phyloP scores from a whole-genome alignment of 2,113 vertebrate genomes.

The Mola mola region DNA sequence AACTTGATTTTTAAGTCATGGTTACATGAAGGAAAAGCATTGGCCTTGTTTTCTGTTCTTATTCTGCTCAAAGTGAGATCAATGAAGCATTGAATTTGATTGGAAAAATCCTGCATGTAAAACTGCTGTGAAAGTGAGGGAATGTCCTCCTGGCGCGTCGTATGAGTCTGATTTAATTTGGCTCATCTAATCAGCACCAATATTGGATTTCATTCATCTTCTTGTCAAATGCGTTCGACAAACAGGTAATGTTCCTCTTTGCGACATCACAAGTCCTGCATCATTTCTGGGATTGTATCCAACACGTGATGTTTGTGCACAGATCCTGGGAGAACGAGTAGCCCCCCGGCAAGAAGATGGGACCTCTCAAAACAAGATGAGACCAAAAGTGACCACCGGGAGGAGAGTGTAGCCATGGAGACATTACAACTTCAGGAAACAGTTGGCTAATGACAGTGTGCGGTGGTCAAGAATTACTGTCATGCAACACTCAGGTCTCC shows the following conservation, averaged over 20 bases:
- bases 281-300: neutral
- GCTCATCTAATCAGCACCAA: conserved; percentile 35
- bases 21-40: too few species aligned
- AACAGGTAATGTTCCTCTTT: conserved; percentile 6
- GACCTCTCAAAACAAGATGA: conserved; percentile 43
- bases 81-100: neutral
- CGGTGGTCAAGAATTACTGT: conserved; percentile 50
- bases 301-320: neutral
- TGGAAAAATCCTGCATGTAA: conserved; percentile 5
- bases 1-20: too few species aligned
- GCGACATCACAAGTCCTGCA: neutral
- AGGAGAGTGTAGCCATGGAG: conserved; percentile 43
- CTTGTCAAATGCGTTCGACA: conserved; percentile 6
- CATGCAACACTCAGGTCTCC: conserved; percentile 51
- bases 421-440: conserved; percentile 50
- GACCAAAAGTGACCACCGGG: conserved; percentile 30
- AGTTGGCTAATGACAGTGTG: conserved; percentile 35
- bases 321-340: conserved; percentile 20
- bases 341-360: conserved; percentile 19
- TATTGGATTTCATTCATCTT: conserved; percentile 37
- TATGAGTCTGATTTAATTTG: conserved; percentile 25
- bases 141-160: too few species aligned
- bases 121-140: conserved; percentile 2
- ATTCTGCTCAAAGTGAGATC: neutral
- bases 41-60: neutral